phyloP scores from a whole-genome alignment of 2,113 vertebrate genomes.

The Cathartes aura region DNA sequence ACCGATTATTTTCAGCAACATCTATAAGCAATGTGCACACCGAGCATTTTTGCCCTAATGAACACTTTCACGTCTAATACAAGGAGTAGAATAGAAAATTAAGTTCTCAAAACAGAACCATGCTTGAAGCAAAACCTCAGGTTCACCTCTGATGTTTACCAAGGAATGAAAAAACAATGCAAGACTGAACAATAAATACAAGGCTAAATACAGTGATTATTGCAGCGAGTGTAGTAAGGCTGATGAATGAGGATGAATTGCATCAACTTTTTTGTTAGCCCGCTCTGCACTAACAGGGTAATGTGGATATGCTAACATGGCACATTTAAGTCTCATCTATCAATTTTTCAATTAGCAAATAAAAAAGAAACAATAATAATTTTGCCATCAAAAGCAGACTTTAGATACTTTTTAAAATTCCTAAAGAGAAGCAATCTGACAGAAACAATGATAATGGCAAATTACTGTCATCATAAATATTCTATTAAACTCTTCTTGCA shows the following conservation, averaged over 20 bases:
- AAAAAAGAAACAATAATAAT: neutral
- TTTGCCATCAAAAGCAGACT: neutral
- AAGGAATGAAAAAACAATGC: neutral
- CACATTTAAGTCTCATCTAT: neutral
- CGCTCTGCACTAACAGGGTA: neutral
- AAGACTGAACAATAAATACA: neutral
- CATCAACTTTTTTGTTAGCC: neutral
- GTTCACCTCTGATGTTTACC: neutral
- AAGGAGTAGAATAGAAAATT: neutral
- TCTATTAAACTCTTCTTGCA: neutral
- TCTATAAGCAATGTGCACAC: neutral
- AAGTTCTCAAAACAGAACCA: neutral
- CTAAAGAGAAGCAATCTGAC: neutral
- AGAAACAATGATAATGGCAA: neutral
- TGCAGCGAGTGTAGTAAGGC: neutral
- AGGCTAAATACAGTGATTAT: neutral
- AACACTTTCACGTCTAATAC: neutral
- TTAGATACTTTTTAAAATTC: neutral
- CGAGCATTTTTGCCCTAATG: neutral
- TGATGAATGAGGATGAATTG: neutral
- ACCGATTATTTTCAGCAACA: neutral
- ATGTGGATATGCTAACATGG: neutral
- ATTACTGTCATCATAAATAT: neutral
- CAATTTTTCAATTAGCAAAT: neutral
- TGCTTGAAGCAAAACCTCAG: neutral